Evolutionary conservation across 2,888 invertebrate species (phyloP).

Genomic region (Crossocerus cetratus): DNA sequence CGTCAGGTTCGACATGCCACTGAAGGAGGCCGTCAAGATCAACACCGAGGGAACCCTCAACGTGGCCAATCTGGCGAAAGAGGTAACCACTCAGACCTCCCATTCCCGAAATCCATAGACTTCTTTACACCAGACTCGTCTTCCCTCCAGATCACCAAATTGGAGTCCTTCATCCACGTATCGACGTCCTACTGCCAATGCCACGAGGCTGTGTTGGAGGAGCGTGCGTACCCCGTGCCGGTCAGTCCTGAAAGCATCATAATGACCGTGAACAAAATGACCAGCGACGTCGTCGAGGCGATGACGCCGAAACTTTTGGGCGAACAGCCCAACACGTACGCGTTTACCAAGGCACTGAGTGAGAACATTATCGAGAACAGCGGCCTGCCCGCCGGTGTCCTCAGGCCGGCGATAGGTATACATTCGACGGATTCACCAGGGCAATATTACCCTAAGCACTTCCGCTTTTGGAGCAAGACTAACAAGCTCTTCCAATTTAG

Average conservation of each 20-base stretch:
- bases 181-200: slow-evolving; percentile 97
- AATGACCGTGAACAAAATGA: slow-evolving; percentile 83
- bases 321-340: slow-evolving; percentile 96
- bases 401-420: slow-evolving; percentile 94
- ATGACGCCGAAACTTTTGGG: slow-evolving; percentile 85
- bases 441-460: neutral
- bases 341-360: slow-evolving; percentile 95
- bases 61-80: slow-evolving; percentile 78
- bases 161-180: slow-evolving; percentile 85
- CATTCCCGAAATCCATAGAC: neutral
- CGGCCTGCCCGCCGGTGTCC: slow-evolving; percentile 87
- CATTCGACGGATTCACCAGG: neutral
- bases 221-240: slow-evolving; percentile 85
- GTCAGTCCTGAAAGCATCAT: slow-evolving; percentile 82
- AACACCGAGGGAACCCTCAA: slow-evolving; percentile 82
- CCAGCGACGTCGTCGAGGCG: slow-evolving; percentile 81
- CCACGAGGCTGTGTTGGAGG: slow-evolving; percentile 86
- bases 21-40: slow-evolving; percentile 82
- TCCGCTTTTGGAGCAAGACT: neutral
- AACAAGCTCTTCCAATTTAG: slow-evolving; percentile 74
- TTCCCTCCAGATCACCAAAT: slow-evolving; percentile 60
- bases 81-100: slow-evolving; percentile 58
- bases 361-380: slow-evolving; percentile 90
- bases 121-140: neutral
- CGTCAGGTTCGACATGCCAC: slow-evolving; percentile 85